Evolutionary conservation across 2,888 invertebrate genomes (phyloP), one percentile per base, ranked within the genome.

Genomic region (Nephrotoma flavescens): DNA sequence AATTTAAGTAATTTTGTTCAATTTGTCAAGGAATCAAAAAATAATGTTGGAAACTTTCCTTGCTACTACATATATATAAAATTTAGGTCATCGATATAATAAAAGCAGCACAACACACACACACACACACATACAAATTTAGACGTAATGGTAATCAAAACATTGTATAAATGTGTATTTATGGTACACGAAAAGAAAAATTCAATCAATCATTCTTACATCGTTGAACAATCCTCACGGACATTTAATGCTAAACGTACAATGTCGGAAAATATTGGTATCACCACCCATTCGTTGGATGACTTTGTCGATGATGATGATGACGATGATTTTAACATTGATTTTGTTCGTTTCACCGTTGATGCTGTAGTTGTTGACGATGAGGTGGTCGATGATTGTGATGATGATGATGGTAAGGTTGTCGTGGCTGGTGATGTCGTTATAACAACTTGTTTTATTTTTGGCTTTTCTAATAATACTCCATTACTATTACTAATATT

Each of bases 221-320:
- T 89, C 88, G 90, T 90, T 88, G 91, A 89, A 89, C 92, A 92
- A 88, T 91, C 91, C 88, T 91, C 91, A 89, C 91, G 91, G 89
- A 90, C 91, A 88, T 89, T 90, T 89, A 92, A 88, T 88, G 91
- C 92, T 89, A 92, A 90, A 90, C 91, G 91, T 89, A 92, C 92
- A 90, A 92, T 92, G 90, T 92, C 92, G 88, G 91, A 90, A 90
- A 91, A 92, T 88, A 91, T 91, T 88, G 92, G 92, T 89, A 92
- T 91, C 89, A 91, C 92, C 89, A 92, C 92, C 92, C 92, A 92
- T 89, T 92, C 92, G 52, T 42, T 47, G n/a, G 52, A 9, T 4
- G 86, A 71, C 41, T 86, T 84, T 57, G 15, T 6, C 12, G 90
- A 89, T 90, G 86, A 83, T 19, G 44, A 83, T 9, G 83, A 12